Conservation (phyloP, 2,888 invertebrate species). For the Sinotaia quadrata region DNA sequence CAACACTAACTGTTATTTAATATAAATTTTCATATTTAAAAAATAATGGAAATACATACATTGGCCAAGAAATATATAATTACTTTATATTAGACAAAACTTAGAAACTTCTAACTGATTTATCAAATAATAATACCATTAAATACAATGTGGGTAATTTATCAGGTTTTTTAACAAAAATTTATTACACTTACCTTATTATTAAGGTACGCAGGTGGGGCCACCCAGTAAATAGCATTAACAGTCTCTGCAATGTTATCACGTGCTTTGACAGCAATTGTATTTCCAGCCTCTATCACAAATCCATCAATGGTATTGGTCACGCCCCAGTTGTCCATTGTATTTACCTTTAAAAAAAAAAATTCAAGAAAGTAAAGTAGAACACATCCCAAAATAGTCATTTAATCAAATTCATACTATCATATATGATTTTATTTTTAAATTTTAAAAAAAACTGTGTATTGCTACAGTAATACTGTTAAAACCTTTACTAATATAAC, state of each 20-base stretch:
- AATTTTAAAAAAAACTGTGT: not conserved
- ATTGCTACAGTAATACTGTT: too few species aligned
- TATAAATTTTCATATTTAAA: too few species aligned
- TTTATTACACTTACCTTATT: conserved; percentile 78
- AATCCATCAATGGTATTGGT: conserved; percentile 73
- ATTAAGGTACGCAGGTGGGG: conserved; percentile 83
- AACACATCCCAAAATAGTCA: not conserved
- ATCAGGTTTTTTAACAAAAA: too few species aligned
- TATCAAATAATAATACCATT: too few species aligned
- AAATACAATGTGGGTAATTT: too few species aligned
- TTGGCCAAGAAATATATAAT: too few species aligned
- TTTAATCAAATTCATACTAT: not conserved
- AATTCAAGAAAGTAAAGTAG: not conserved
- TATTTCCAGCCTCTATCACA: conserved; percentile 49
- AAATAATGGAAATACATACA: too few species aligned
- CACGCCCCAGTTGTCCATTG: conserved; percentile 81
- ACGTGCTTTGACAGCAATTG: conserved; percentile 51
- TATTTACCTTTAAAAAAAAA: conserved; percentile 74
- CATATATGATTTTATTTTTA: not conserved
- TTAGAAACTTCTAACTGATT: too few species aligned
- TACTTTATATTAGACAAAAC: too few species aligned
- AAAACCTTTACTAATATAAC: too few species aligned
- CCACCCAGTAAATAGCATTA: conserved; percentile 80
- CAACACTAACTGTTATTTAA: too few species aligned
- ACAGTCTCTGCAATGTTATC: conserved; percentile 47